phyloP scores from a whole-genome alignment of 2,113 vertebrate species.

The Gobio gobio region DNA sequence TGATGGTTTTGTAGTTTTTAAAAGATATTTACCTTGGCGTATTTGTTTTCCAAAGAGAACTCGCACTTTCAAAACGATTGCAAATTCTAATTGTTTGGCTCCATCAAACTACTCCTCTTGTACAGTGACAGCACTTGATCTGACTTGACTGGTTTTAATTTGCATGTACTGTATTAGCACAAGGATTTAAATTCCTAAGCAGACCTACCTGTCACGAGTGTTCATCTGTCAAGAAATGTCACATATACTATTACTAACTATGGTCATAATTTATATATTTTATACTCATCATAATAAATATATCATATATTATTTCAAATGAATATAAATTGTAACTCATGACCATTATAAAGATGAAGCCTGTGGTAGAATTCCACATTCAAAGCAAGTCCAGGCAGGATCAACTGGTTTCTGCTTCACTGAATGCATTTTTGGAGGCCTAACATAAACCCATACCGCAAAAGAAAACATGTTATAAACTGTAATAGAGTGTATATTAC shows the following conservation, averaged over 20 bases:
- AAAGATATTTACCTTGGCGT: too few relatives aligned
- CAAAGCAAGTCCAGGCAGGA: conserved; percentile 4
- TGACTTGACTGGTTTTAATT: not conserved
- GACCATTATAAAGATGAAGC: too few relatives aligned
- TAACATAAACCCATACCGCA: not conserved
- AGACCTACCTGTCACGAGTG: not conserved
- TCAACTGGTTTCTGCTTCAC: not conserved
- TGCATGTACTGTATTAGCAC: not conserved
- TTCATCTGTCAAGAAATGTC: not conserved
- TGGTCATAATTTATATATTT: not conserved
- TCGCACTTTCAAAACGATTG: not conserved
- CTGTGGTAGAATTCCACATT: not conserved
- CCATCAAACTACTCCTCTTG: not conserved
- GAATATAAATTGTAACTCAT: not conserved
- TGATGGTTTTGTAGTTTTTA: too few relatives aligned
- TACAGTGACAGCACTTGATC: not conserved
- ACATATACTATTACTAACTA: not conserved
- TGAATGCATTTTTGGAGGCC: not conserved
- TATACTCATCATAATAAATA: not conserved
- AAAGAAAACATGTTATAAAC: not conserved
- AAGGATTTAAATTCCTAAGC: not conserved
- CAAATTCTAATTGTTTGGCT: not conserved
- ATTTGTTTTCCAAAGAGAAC: not conserved
- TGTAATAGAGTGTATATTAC: too few relatives aligned
- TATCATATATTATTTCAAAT: not conserved